These are phyloP conservation scores for Stegostoma tigrinum DNA, from an alignment of 2,113 vertebrate species.

Conservation along the genomic window DNA sequence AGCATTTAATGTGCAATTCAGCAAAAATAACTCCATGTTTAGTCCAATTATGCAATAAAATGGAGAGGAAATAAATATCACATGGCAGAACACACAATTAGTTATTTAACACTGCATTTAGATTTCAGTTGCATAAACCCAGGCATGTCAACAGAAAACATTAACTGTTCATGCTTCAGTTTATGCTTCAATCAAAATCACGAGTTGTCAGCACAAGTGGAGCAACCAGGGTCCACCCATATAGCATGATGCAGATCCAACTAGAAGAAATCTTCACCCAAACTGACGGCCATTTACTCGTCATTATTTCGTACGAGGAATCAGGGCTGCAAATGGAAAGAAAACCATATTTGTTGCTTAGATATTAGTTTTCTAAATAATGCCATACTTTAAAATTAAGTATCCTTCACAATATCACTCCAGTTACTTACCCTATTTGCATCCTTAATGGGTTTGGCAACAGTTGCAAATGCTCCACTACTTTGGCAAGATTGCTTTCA, in stretches of 20 bases:
- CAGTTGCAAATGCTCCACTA: too few species aligned
- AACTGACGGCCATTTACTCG: slow-evolving; percentile 90
- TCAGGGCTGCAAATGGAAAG: slow-evolving; percentile 58
- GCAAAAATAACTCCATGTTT: not conserved
- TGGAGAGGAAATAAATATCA: slow-evolving; percentile 40
- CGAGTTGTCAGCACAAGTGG: slow-evolving; percentile 92
- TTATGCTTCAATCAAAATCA: slow-evolving; percentile 74
- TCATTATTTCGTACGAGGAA: slow-evolving; percentile 76
- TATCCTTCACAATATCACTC: not conserved
- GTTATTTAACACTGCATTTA: slow-evolving; percentile 26
- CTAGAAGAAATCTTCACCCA: slow-evolving; percentile 98
- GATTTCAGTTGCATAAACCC: slow-evolving; percentile 3
- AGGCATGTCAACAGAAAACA: not conserved
- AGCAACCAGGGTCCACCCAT: slow-evolving; percentile 92
- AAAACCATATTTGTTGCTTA: not conserved
- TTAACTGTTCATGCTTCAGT: not conserved
- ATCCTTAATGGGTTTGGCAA: not conserved
- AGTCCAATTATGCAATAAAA: slow-evolving; percentile 18
- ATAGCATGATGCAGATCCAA: slow-evolving; percentile 90
- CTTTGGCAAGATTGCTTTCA: not conserved
- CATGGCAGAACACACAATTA: not conserved
- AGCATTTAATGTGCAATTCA: not conserved
- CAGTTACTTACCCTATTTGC: not conserved
- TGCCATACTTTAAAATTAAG: not conserved
- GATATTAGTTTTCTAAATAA: not conserved